phyloP scores from a whole-genome alignment of 2,797 vertebrate genomes.

The Sparidentex hasta region DNA sequence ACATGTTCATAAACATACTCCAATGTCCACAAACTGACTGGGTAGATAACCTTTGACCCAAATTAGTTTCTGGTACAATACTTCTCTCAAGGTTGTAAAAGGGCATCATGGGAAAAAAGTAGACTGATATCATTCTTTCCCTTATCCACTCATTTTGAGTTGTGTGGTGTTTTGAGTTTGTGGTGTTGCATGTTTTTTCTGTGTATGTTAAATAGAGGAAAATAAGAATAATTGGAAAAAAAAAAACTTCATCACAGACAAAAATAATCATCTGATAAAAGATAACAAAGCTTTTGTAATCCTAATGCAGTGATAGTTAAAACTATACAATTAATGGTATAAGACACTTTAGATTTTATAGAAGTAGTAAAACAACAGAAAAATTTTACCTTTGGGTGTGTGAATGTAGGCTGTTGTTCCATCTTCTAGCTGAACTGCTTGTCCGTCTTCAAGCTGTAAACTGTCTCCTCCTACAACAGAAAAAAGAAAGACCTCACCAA shows the following conservation, averaged over 20 bases:
- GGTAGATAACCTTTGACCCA: not conserved
- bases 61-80: not conserved
- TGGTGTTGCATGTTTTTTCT: not conserved
- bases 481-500: slow-evolving; percentile 2
- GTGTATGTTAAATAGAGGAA: not conserved
- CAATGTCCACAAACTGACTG: not conserved
- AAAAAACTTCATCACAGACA: not conserved
- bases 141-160: not conserved
- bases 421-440: slow-evolving; percentile 97
- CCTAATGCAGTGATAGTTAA: not conserved
- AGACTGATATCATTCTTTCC: not conserved
- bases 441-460: slow-evolving; percentile 96
- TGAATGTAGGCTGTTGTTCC: slow-evolving; percentile 99
- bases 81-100: not conserved
- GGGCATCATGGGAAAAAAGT: not conserved
- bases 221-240: not conserved
- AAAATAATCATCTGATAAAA: not conserved
- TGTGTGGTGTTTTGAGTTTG: not conserved
- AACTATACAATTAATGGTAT: not conserved
- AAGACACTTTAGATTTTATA: no score
- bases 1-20: not conserved
- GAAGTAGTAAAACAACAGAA: no score
- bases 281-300: not conserved
- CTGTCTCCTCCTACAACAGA: slow-evolving; percentile 87
- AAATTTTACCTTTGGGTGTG: slow-evolving; percentile 92